Percentiles rank a stretch among this genome's conserved stretches.
phyloP scores from a whole-genome alignment of 2,888 invertebrate species.

The Eupithecia inturbata region DNA sequence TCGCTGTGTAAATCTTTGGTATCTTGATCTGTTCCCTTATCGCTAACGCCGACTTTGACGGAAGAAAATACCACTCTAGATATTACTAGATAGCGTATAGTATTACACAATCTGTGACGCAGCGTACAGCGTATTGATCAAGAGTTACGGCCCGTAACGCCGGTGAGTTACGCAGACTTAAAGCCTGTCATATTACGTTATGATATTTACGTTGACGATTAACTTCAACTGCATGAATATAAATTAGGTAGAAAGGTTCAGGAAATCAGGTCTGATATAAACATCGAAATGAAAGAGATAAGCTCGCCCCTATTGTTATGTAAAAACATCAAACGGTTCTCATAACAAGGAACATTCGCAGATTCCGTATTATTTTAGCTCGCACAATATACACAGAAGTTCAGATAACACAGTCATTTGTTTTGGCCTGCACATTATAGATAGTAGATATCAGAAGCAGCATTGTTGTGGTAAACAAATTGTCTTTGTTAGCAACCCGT shows the following conservation, averaged over 20 bases:
- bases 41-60: too few species aligned
- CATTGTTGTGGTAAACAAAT: not conserved
- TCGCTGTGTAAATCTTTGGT: too few species aligned
- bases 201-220: not conserved
- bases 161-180: too few species aligned
- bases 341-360: conserved; percentile 24
- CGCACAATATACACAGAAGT: conserved; percentile 27
- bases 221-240: not conserved
- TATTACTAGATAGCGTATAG: too few species aligned
- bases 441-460: not conserved
- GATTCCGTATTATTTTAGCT: conserved; percentile 49
- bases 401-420: not conserved
- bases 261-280: not conserved
- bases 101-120: too few species aligned
- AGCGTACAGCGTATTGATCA: too few species aligned
- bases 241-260: not conserved
- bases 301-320: conserved; percentile 4
- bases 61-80: too few species aligned
- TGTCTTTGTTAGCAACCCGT: not conserved
- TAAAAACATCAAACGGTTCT: conserved; percentile 13
- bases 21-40: too few species aligned
- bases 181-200: too few species aligned
- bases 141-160: too few species aligned
- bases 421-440: not conserved
- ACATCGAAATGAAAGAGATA: not conserved